Conservation (phyloP, 35 echinoderm and acorn worm species). For the Apostichopus californicus region DNA sequence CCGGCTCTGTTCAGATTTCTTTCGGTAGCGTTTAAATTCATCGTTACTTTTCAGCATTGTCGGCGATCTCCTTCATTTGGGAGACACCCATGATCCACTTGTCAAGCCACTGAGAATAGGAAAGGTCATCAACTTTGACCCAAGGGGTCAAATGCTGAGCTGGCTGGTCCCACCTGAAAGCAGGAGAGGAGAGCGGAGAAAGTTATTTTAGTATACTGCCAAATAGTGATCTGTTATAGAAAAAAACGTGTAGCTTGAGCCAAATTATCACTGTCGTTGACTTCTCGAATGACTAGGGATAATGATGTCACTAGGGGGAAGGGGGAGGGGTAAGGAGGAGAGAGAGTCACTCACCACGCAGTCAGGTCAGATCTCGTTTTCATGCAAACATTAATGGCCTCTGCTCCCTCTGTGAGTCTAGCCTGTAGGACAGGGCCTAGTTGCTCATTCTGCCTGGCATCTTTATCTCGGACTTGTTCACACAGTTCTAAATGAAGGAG, state of each 20-base stretch:
- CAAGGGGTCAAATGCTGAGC: slow-evolving; percentile 84
- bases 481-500: slow-evolving; percentile 52
- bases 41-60: background rate
- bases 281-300: too few species aligned
- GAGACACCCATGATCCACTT: slow-evolving; percentile 81
- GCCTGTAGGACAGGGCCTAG: slow-evolving; percentile 73
- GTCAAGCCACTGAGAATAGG: slow-evolving; percentile 74
- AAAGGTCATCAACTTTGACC: slow-evolving; percentile 69
- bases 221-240: background rate
- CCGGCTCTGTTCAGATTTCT: too few species aligned
- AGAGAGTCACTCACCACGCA: slow-evolving; percentile 65
- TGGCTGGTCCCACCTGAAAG: slow-evolving; percentile 90
- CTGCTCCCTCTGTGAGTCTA: slow-evolving; percentile 68
- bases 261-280: background rate
- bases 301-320: too few species aligned
- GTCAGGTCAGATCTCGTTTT: slow-evolving; percentile 62
- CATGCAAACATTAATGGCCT: slow-evolving; percentile 55
- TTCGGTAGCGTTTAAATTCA: too few species aligned
- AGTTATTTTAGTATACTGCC: background rate
- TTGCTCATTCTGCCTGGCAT: slow-evolving; percentile 50
- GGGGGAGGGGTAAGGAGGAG: too few species aligned
- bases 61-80: slow-evolving; percentile 56
- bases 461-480: slow-evolving; percentile 51
- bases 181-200: background rate
- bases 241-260: background rate